Percentiles rank a stretch among this genome's conserved stretches.
phyloP scores from a whole-genome alignment of 2,113 vertebrate species.

The Varanus salvator region DNA sequence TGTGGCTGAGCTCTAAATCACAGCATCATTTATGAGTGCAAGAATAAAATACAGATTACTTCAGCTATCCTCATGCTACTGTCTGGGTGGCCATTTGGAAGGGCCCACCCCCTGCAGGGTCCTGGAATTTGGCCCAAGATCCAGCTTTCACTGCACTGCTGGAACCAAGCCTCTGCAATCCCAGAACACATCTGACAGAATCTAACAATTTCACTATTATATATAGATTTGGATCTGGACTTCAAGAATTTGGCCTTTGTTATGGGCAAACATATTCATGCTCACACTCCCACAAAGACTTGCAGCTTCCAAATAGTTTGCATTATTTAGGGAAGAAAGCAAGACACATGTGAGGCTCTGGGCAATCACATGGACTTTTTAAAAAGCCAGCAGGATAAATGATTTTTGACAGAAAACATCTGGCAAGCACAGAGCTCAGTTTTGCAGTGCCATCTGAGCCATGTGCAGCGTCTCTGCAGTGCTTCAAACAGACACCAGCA shows the following conservation, averaged over 20 bases:
- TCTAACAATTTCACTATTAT: not conserved
- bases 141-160: too few species aligned
- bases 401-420: constrained; percentile 11
- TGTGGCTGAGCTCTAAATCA: too few species aligned
- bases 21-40: too few species aligned
- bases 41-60: too few species aligned
- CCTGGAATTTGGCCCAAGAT: too few species aligned
- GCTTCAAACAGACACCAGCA: not conserved
- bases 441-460: not conserved
- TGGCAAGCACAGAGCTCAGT: constrained; percentile 3
- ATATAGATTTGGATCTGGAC: not conserved
- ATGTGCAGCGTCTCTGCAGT: not conserved
- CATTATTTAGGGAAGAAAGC: constrained; percentile 27
- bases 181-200: not conserved
- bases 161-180: not conserved
- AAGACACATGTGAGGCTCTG: not conserved
- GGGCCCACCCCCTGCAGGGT: too few species aligned
- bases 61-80: too few species aligned
- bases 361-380: not conserved
- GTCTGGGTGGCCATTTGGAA: too few species aligned
- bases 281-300: not conserved
- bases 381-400: not conserved
- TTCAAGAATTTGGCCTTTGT: not conserved
- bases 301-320: constrained; percentile 27
- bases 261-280: not conserved